phyloP scores from a whole-genome alignment of 2,113 vertebrate genomes.

The Saguinus imperator region DNA sequence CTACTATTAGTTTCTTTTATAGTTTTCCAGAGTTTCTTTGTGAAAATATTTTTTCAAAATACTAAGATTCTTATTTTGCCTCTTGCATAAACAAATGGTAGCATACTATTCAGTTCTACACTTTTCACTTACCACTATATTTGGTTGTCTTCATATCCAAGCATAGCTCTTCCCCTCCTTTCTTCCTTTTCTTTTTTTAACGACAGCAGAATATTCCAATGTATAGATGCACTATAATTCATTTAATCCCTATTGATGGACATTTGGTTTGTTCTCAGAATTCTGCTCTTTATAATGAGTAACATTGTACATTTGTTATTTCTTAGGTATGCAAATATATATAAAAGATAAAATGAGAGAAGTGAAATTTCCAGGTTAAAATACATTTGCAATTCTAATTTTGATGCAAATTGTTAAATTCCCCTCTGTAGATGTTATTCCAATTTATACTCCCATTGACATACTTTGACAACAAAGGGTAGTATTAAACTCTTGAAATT shows the following conservation, averaged over 20 bases:
- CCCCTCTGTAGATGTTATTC: not conserved
- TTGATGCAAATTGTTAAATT: slow-evolving; percentile 40
- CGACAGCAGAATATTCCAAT: not conserved
- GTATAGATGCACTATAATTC: not conserved
- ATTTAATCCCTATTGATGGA: not conserved
- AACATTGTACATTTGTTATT: not conserved
- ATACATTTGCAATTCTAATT: slow-evolving; percentile 37
- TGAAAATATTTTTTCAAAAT: slow-evolving; percentile 8
- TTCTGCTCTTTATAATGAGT: slow-evolving; percentile 27
- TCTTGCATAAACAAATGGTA: not conserved
- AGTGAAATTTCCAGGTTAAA: slow-evolving; percentile 32
- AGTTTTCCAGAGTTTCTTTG: slow-evolving; percentile 25
- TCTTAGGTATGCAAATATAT: slow-evolving; percentile 23
- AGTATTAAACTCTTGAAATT: slow-evolving; percentile 32
- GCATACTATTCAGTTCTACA: not conserved
- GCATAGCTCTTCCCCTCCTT: not conserved
- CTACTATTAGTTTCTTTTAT: not conserved
- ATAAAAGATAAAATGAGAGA: not conserved
- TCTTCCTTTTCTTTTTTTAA: not conserved
- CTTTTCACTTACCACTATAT: not conserved
- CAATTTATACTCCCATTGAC: not conserved
- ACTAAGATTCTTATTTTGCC: not conserved
- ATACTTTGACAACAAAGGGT: slow-evolving; percentile 5
- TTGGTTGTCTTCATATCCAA: not conserved
- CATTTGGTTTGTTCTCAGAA: not conserved